Evolutionary conservation across 1,140 invertebrate species (phyloP), one percentile per base, ranked within the genome.

Genomic region (Harlomillsia oculata): DNA sequence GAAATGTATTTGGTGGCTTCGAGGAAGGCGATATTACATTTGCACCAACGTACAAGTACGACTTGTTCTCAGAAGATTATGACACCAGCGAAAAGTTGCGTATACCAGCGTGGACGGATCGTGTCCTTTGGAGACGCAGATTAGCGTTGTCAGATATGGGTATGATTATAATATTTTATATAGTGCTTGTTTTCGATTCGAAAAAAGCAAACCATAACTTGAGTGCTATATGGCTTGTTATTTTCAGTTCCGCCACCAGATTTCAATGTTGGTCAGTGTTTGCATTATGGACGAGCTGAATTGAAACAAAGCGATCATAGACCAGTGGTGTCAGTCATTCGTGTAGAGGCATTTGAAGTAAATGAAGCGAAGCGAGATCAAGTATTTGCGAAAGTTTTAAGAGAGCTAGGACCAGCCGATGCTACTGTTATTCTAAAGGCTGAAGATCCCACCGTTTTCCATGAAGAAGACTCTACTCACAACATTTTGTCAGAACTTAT

Each of bases 81-180:
- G 97, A 99, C 70, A 99, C 96, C 0, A 97, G 94, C 72, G 97
- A 99, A 72, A 99, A 99, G 73, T 87, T 84, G 68, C 77, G 95
- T 41, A 85, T 89, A 28, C 97, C 97, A 0, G 95, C 97, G 1
- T 99, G 93, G 92, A 99, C 96, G 1, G 97, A 99, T 74, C 74
- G 97, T 60, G 78, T 99, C 37, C 74, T 99, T 23, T 98, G 90
- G 86, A 83, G 85, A 69, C 76, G 85, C 50, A 76, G 85, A 62
- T 85, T 83, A 70, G 76, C 82, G 59, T 74, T 80, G 29, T 78
- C 80, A 34, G 84, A 84, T 65, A 78, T 81, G 45, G 80, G 82
- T 76, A 59, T 66, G 53, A 51, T n/a, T n/a, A n/a, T n/a, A n/a
- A n/a, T n/a, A n/a, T n/a, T n/a, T n/a, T n/a, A n/a, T n/a, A n/a